Base-by-base conservation (phyloP, 2,888 invertebrate species). In the Oligia fasciuncula region DNA sequence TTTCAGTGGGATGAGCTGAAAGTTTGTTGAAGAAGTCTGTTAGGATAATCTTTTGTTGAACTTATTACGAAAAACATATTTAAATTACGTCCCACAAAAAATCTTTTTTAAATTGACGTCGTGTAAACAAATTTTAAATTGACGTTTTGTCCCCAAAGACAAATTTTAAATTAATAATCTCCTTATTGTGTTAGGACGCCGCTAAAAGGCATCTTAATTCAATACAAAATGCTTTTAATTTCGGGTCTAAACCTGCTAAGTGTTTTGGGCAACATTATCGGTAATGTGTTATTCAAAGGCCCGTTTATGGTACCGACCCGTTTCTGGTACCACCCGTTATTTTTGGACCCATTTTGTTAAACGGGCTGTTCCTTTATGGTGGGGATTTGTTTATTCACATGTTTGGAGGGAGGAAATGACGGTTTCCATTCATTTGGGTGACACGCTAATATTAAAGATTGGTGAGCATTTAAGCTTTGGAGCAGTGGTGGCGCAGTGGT, bases 211-310 rank as follows among this genome's bases (percentile, higher is more conserved):
- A 43, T 85, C 81, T 84, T 86, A 74, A 86, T 85, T 81, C 51
- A 78, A 85, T 85, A 77, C 46, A 75, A 83, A 86, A 84, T 62
- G 81, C 84, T 77, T 85, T 86, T 86, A 76, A 85, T 86, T 68
- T 65, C 2, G 62, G 68, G 49, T 29, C 69, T 80, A 80, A 80
- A 80, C 73, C 67, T 72, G 67, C 49, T 83, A 83, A 86, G 80
- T 86, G 86, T 74, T 85, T 85, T 17, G 69, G 80, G 83, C 23
- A 68, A 76, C 83, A 77, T 86, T 77, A 85, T 86, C 80, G 73
- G 80, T 83, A 77, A 86, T 86, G 85, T 83, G 77, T 83, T 86
- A 77, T 76, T 77, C 73, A 85, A 68, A 35, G 63, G 40, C 29
- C 70, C 70, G 23, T 80, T 85, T 79, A 72, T 60, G 81, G 81